Percentiles rank a stretch among this genome's conserved stretches.
These are phyloP conservation scores for Dipodomys ordii DNA, from an alignment of 2,113 vertebrate species.

Conservation along the genomic window DNA sequence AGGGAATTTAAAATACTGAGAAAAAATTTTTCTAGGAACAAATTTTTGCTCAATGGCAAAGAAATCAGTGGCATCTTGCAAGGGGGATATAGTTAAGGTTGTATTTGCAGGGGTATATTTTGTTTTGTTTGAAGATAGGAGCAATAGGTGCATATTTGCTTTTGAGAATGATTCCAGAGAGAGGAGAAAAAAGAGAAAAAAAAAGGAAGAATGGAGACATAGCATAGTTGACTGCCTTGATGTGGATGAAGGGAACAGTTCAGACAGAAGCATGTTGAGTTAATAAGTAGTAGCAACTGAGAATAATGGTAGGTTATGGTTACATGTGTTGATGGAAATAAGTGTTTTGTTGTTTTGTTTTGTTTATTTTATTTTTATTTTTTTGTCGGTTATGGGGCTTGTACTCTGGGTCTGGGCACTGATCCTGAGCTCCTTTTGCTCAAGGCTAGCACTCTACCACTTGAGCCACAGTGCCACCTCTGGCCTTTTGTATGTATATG, in stretches of 20 bases:
- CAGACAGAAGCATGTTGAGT: background rate
- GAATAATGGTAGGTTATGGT: background rate
- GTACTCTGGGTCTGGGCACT: no score
- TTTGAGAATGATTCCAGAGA: background rate
- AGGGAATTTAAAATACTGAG: no score
- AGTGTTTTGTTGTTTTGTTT: background rate
- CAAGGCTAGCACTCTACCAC: no score
- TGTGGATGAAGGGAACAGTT: background rate
- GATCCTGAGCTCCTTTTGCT: no score
- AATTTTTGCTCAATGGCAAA: background rate
- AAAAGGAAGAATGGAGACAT: background rate
- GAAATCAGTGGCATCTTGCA: background rate
- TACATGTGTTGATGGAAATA: background rate
- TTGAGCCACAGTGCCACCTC: no score
- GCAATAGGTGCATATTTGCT: background rate
- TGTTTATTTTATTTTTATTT: background rate
- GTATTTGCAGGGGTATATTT: background rate
- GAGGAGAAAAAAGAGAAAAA: background rate
- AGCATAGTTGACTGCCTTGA: background rate
- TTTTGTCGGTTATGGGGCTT: no score
- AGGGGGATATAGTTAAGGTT: background rate
- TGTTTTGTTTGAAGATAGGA: background rate
- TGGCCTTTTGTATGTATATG: no score
- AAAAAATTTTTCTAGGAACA: background rate
- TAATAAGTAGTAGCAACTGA: background rate